Conservation (phyloP, 2,888 invertebrate species). For the Ochropacha duplaris region DNA sequence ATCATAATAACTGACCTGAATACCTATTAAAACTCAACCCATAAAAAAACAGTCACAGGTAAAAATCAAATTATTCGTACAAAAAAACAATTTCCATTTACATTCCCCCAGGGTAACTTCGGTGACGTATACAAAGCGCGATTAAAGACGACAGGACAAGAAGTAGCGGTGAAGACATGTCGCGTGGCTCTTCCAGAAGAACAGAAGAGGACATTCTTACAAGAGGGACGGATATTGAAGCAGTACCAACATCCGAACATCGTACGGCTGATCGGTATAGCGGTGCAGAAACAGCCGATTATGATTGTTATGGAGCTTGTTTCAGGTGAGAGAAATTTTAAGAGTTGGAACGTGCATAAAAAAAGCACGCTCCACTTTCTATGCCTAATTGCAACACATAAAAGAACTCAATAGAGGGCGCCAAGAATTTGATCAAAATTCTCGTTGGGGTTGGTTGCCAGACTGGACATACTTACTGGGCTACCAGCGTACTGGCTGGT, state of each 20-base stretch:
- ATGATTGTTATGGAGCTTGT: constrained; percentile 99
- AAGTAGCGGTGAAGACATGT: constrained; percentile 98
- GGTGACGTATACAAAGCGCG: constrained; percentile 98
- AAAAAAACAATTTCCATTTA: not conserved
- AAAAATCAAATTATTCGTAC: too few species aligned
- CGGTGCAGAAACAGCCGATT: constrained; percentile 98
- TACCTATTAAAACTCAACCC: not conserved
- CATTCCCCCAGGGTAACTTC: constrained; percentile 92
- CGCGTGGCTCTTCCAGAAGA: constrained; percentile 97
- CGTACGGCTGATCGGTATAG: constrained; percentile 97
- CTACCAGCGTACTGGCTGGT: not conserved
- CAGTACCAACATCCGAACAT: constrained; percentile 99
- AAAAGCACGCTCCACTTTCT: not conserved
- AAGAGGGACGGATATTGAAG: constrained; percentile 97
- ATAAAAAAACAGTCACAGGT: too few species aligned
- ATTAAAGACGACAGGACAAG: constrained; percentile 90
- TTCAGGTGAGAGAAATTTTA: constrained; percentile 79
- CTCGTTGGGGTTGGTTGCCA: not conserved
- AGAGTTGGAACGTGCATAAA: too few species aligned
- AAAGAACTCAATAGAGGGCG: not conserved
- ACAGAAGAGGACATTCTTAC: constrained; percentile 95
- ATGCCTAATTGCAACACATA: not conserved
- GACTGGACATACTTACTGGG: not conserved
- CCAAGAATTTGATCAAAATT: not conserved
- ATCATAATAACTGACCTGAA: not conserved